phyloP scores from a whole-genome alignment of 2,888 invertebrate species.

The Nesidiocoris tenuis region DNA sequence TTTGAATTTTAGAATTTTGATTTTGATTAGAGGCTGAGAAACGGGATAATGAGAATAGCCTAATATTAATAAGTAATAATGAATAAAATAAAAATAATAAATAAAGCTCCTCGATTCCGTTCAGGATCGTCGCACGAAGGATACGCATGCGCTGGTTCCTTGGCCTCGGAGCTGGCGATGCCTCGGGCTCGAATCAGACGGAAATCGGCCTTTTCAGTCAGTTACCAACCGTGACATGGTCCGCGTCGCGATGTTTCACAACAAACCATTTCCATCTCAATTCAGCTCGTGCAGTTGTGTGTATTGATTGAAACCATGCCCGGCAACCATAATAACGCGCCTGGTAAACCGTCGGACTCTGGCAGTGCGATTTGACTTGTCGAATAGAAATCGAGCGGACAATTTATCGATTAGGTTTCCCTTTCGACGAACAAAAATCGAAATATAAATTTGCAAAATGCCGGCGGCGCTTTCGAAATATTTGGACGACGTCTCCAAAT shows the following conservation, averaged over 20 bases:
- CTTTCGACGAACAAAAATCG: not conserved
- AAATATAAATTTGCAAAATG: constrained; percentile 35
- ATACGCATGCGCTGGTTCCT: not conserved
- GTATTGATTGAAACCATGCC: not conserved
- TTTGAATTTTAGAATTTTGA: no score
- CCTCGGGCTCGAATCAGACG: not conserved
- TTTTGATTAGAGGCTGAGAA: no score
- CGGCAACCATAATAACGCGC: not conserved
- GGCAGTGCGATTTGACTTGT: no score
- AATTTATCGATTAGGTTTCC: constrained; percentile 20
- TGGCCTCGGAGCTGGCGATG: not conserved
- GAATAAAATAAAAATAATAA: no score
- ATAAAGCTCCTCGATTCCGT: no score
- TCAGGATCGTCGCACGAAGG: no score
- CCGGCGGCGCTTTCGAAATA: constrained; percentile 66
- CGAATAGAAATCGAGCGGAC: constrained; percentile 2
- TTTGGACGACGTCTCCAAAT: constrained; percentile 62
- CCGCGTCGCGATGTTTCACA: constrained; percentile 23
- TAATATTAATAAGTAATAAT: no score
- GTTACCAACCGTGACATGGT: constrained; percentile 20
- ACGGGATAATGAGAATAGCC: no score
- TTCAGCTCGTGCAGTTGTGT: not conserved
- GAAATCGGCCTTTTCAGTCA: constrained; percentile 13
- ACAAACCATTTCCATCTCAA: not conserved
- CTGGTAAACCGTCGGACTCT: no score